Evolutionary conservation across 2,797 vertebrate species (phyloP), one percentile per base, ranked within the genome.

Genomic region (Poecile montanus): DNA sequence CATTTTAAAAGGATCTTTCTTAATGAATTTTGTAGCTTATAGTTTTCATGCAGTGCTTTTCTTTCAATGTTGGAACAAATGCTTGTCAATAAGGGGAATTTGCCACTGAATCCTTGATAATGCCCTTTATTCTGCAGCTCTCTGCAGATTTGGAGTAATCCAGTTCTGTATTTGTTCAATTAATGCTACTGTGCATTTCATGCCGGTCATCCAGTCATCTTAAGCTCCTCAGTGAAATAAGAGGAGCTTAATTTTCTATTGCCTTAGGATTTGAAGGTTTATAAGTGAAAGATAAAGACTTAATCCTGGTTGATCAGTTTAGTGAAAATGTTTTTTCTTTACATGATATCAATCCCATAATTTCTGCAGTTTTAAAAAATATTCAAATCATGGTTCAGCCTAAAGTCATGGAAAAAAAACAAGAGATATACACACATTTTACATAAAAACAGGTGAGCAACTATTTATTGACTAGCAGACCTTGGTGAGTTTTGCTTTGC

Each of bases 91-190:
- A 94, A 79, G 38, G 47, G 51, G 90, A 95, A 93, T 89, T 77
- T 94, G 93, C 72, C 60, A 87, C 65, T 71, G 86, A 94, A 97
- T 84, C 87, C 93, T 81, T 95, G 91, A 97, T 96, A 96, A 91
- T 66, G 94, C 95, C 81, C 73, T 97, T 97, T 95, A 96, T 97
- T 96, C 94, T 95, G 91, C 22, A 47, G 58, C 91, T 96, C 91
- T 97, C 92, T 91, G 91, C 32, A 96, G 96, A 96, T 90, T 75
- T 93, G 73, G 82, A 88, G 83, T 91, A 97, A 89, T 85, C 85
- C 95, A 97, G 96, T 94, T 95, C 89, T 91, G 84, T 86, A 91
- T 96, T 96, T 97, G 83, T 95, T 97, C 96, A 96, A 76, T 96
- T 97, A 97, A 96, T 94, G 56, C 60, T 95, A 66, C 9, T 9